Percentiles rank a stretch among this genome's conserved stretches.
These are phyloP conservation scores for Lasioglossum albipes DNA, from an alignment of 1,140 invertebrate genomes.

Conservation along the genomic window DNA sequence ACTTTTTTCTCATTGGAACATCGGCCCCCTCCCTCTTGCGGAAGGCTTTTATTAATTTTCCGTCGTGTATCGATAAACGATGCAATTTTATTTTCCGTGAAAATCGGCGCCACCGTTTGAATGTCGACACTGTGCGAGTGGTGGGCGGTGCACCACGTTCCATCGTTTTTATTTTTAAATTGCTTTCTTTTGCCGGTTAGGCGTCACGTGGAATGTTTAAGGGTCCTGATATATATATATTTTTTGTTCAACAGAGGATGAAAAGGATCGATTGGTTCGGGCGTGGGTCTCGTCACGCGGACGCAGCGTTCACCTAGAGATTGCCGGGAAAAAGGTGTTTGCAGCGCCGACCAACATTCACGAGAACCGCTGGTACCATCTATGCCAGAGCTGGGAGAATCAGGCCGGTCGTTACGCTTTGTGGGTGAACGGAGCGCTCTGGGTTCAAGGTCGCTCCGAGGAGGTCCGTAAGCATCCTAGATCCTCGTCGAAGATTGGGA, in stretches of 20 bases:
- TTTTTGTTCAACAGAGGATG: slow-evolving; percentile 77
- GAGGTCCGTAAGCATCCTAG: slow-evolving; percentile 71
- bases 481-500: not conserved
- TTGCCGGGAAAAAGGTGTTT: slow-evolving; percentile 80
- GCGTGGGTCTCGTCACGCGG: slow-evolving; percentile 83
- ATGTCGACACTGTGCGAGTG: too few species aligned
- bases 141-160: too few species aligned
- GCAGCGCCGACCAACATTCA: slow-evolving; percentile 75
- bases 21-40: too few species aligned
- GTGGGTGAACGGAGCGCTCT: slow-evolving; percentile 82
- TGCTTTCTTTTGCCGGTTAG: too few species aligned
- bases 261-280: slow-evolving; percentile 82
- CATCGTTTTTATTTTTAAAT: too few species aligned
- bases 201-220: too few species aligned
- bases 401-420: slow-evolving; percentile 82
- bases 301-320: slow-evolving; percentile 80
- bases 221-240: too few species aligned
- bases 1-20: not conserved
- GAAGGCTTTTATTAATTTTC: too few species aligned
- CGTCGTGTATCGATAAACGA: too few species aligned
- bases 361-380: slow-evolving; percentile 83
- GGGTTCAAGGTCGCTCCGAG: slow-evolving; percentile 76
- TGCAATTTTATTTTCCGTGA: too few species aligned
- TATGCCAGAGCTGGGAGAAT: slow-evolving; percentile 85
- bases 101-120: too few species aligned